These are phyloP conservation scores for Hydraecia micacea DNA, from an alignment of 2,888 invertebrate genomes.

Conservation along the genomic window DNA sequence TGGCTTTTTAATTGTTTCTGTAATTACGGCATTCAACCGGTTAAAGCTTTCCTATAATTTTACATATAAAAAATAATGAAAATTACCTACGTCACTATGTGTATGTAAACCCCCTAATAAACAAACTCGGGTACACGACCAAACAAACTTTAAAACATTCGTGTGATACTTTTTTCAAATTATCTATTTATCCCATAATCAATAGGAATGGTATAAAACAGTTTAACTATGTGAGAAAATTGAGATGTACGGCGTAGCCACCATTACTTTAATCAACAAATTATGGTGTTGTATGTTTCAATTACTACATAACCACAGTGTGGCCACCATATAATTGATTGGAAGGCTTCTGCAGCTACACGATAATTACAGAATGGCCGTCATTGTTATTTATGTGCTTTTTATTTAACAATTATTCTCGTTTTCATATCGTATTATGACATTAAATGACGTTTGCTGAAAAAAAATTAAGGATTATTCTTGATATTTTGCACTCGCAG, in stretches of 20 bases:
- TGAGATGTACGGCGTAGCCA: slow-evolving; percentile 72
- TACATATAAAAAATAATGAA: neutral
- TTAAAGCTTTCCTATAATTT: neutral
- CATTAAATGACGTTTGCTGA: neutral
- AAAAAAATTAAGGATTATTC: neutral
- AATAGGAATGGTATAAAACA: slow-evolving; percentile 34
- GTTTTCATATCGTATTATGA: neutral
- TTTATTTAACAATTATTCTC: slow-evolving; percentile 31
- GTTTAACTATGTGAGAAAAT: slow-evolving; percentile 65
- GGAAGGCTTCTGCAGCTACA: slow-evolving; percentile 52
- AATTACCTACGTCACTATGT: neutral
- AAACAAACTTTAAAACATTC: slow-evolving; percentile 17
- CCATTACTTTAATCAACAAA: slow-evolving; percentile 76
- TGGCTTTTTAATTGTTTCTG: neutral
- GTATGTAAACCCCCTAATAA: neutral
- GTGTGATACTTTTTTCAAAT: slow-evolving; percentile 24
- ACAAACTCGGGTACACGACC: neutral
- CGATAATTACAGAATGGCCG: slow-evolving; percentile 37
- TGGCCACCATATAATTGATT: slow-evolving; percentile 52
- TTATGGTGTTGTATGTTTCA: slow-evolving; percentile 73
- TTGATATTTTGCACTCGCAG: neutral
- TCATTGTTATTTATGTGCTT: slow-evolving; percentile 53
- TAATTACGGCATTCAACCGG: neutral
- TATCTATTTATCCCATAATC: slow-evolving; percentile 49
- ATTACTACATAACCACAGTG: slow-evolving; percentile 64